Evolutionary conservation across 2,113 vertebrate genomes (phyloP), one percentile per base, ranked within the genome.

Genomic region (Tiliqua scincoides): DNA sequence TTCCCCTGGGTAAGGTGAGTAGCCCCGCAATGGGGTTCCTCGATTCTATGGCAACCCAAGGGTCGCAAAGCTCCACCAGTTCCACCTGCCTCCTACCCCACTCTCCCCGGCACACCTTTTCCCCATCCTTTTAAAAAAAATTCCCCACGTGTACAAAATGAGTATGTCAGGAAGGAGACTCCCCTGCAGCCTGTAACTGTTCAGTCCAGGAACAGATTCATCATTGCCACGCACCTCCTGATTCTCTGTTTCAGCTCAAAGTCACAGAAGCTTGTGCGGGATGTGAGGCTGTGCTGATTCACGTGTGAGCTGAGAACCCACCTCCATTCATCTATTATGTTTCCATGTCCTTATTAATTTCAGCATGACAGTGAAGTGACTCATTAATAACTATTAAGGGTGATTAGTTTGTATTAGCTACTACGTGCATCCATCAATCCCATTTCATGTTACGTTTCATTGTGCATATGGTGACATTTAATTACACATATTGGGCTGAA

Each of bases 351-450:
- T 83, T 48, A 52, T 87, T 70, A 71, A 83, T n/a, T 62, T 83
- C 63, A 83, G 37, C 37, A n/a, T 61, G 20, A 83, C 1, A 1
- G 35, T 10, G 37, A 78, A 27, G 54, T 61, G 74, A 71, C 67
- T 77, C 63, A 72, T 78, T 83, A 77, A 82, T 87, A 37, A 62
- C 65, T 30, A 35, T 87, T 83, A 78, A 71, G 63, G 72, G 80
- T 15, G 35, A 83, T 62, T 62, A 20, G 17, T 70, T 77, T 87
- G 83, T 61, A 67, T 54, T 54, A 37, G 11, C 23, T n/a, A 35
- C 37, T 14, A 23, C 67, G 48, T 32, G 4, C 30, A 27, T 62
- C 76, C 59, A 25, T 32, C 35, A 18, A 6, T 10, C 37, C 20
- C 20, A 27, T 68, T 48, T 61, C 15, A 6, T 76, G 48, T 18